Evolutionary conservation across 1,140 invertebrate genomes (phyloP).

Genomic region (Drosophila sechellia): DNA sequence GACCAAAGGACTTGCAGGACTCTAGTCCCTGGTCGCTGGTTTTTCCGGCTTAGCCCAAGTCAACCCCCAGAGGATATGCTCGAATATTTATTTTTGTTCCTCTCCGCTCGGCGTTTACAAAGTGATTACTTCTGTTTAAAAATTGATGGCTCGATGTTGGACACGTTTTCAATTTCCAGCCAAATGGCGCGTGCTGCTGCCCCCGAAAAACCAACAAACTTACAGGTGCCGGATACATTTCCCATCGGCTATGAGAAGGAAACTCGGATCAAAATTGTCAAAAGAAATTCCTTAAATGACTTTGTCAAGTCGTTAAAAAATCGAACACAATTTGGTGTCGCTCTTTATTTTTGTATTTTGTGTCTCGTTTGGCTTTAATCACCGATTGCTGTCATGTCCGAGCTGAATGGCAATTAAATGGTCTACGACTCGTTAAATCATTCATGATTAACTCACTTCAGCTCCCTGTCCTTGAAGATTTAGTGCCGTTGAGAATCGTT

Average conservation of each 20-base stretch:
- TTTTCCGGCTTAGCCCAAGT: slow-evolving; percentile 45
- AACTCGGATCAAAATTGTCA: slow-evolving; percentile 51
- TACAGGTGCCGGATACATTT: slow-evolving; percentile 40
- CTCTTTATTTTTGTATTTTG: slow-evolving; percentile 8
- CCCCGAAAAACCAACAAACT: slow-evolving; percentile 14
- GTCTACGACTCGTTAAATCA: slow-evolving; percentile 73
- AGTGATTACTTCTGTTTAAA: slow-evolving; percentile 84
- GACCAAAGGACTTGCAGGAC: slow-evolving; percentile 24
- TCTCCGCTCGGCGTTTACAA: slow-evolving; percentile 72
- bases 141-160: slow-evolving; percentile 81
- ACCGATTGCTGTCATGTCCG: slow-evolving; percentile 55
- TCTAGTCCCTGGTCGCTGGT: slow-evolving; percentile 33
- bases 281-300: slow-evolving; percentile 56
- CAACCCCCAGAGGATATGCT: slow-evolving; percentile 56
- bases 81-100: slow-evolving; percentile 32
- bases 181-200: slow-evolving; percentile 37
- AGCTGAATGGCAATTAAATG: slow-evolving; percentile 69
- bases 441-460: slow-evolving; percentile 70
- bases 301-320: slow-evolving; percentile 71
- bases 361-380: slow-evolving; percentile 53
- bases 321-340: slow-evolving; percentile 39
- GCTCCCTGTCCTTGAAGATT: slow-evolving; percentile 74
- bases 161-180: slow-evolving; percentile 82
- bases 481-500: slow-evolving; percentile 70
- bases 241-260: slow-evolving; percentile 17